Evolutionary conservation across 1,140 invertebrate genomes (phyloP).

Genomic region (Catajapyx aquilonaris): DNA sequence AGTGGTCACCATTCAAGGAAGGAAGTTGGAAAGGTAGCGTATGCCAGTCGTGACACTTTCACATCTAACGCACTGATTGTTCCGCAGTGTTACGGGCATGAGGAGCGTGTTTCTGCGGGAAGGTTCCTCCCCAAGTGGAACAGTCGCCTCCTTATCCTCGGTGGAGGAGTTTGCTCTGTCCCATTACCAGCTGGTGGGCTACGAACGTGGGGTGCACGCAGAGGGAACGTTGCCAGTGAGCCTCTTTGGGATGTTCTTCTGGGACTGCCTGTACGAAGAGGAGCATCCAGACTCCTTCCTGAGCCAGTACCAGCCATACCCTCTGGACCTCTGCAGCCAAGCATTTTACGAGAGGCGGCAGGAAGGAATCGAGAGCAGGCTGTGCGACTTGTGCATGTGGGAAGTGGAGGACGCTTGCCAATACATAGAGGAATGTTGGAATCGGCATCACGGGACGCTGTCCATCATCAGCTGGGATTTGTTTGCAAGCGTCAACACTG

Average conservation of each 20-base stretch:
- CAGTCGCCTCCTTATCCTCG: not conserved
- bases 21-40: not conserved
- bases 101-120: too few species aligned
- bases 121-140: not conserved
- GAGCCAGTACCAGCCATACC: constrained; percentile 36
- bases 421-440: constrained; percentile 24
- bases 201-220: constrained; percentile 39
- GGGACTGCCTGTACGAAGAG: constrained; percentile 46
- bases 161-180: not conserved
- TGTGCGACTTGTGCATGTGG: constrained; percentile 22
- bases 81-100: too few species aligned
- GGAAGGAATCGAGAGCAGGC: constrained; percentile 27
- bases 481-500: constrained; percentile 23
- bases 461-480: constrained; percentile 28
- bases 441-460: constrained; percentile 19
- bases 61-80: too few species aligned
- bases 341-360: constrained; percentile 39
- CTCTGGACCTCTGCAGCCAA: constrained; percentile 39
- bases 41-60: too few species aligned
- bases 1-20: not conserved
- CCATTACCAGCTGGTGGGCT: not conserved
- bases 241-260: constrained; percentile 46
- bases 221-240: constrained; percentile 41
- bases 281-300: constrained; percentile 40
- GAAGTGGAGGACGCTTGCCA: constrained; percentile 19